These are phyloP conservation scores for Thamnaconus septentrionalis DNA, from an alignment of 2,113 vertebrate genomes.

Conservation along the genomic window DNA sequence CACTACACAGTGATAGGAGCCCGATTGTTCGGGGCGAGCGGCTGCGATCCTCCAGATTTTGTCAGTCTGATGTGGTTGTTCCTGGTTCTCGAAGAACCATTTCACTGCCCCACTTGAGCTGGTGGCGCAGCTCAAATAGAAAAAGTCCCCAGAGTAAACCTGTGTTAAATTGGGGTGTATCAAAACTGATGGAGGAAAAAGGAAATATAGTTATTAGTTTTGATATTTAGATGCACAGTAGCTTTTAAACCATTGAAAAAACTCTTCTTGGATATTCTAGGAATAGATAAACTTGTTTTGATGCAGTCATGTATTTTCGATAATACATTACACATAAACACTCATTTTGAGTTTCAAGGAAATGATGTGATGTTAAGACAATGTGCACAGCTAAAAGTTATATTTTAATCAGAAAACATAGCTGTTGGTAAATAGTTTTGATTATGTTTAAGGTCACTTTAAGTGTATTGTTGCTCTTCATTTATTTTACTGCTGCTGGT, in stretches of 20 bases:
- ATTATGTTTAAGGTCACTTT: too few species aligned
- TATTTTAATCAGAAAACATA: too few species aligned
- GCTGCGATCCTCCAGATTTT: not conserved
- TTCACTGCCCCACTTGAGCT: rapidly evolving
- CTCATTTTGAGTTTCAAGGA: too few species aligned
- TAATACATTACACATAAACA: too few species aligned
- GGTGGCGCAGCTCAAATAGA: conserved; percentile 18
- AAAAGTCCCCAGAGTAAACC: conserved; percentile 34
- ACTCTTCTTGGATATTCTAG: not conserved
- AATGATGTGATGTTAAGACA: too few species aligned
- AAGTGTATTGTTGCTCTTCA: too few species aligned
- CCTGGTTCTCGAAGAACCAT: not conserved
- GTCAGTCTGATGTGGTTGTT: not conserved
- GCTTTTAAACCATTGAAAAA: not conserved
- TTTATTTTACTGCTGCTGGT: too few species aligned
- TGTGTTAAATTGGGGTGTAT: rapidly evolving
- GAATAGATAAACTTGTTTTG: not conserved
- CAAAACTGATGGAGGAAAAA: conserved; percentile 22
- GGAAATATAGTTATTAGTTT: not conserved
- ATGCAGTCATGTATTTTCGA: too few species aligned
- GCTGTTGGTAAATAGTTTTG: too few species aligned
- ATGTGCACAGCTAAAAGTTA: too few species aligned
- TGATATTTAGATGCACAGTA: not conserved
- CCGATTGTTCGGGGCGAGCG: not conserved
- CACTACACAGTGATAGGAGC: not conserved